Percentiles rank a stretch among this genome's conserved stretches.
phyloP scores from a whole-genome alignment of 2,888 invertebrate genomes.

The Xylota sylvarum region DNA sequence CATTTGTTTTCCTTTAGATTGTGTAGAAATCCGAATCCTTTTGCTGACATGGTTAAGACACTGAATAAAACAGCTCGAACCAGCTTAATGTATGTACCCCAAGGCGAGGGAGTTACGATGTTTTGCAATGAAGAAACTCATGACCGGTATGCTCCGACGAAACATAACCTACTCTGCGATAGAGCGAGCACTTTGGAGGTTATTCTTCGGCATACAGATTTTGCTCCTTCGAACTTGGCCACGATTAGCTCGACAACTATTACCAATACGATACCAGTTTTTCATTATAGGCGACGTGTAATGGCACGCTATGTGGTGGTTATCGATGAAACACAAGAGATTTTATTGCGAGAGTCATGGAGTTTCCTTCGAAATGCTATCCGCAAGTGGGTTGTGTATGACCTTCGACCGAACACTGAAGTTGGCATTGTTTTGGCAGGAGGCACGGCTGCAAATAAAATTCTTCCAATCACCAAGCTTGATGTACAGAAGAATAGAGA shows the following conservation, averaged over 20 bases:
- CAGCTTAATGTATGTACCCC: slow-evolving; percentile 86
- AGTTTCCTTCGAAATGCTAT: slow-evolving; percentile 87
- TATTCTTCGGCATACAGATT: slow-evolving; percentile 86
- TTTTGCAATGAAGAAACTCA: slow-evolving; percentile 88
- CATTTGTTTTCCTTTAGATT: slow-evolving; percentile 21
- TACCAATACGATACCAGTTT: slow-evolving; percentile 85
- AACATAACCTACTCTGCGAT: slow-evolving; percentile 88
- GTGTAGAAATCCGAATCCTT: slow-evolving; percentile 65
- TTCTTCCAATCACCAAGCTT: slow-evolving; percentile 83
- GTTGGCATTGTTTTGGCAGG: slow-evolving; percentile 85
- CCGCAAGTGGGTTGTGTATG: slow-evolving; percentile 87
- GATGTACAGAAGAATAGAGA: slow-evolving; percentile 83
- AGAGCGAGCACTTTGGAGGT: slow-evolving; percentile 87
- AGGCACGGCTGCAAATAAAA: slow-evolving; percentile 79
- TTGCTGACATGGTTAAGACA: slow-evolving; percentile 63
- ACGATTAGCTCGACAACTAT: slow-evolving; percentile 70
- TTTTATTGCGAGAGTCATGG: slow-evolving; percentile 87
- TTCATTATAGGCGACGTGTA: slow-evolving; percentile 86
- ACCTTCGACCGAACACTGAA: slow-evolving; percentile 86
- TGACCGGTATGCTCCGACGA: slow-evolving; percentile 88
- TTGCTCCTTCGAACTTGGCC: slow-evolving; percentile 79
- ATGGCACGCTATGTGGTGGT: slow-evolving; percentile 87
- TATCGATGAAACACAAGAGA: slow-evolving; percentile 87
- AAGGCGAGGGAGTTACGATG: slow-evolving; percentile 86
- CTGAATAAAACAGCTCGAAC: slow-evolving; percentile 85